A percentile compares a stretch with the other conserved stretches of the same genome.
Evolutionary conservation across 2,888 invertebrate genomes (phyloP).

Genomic region (Hesperia comma): DNA sequence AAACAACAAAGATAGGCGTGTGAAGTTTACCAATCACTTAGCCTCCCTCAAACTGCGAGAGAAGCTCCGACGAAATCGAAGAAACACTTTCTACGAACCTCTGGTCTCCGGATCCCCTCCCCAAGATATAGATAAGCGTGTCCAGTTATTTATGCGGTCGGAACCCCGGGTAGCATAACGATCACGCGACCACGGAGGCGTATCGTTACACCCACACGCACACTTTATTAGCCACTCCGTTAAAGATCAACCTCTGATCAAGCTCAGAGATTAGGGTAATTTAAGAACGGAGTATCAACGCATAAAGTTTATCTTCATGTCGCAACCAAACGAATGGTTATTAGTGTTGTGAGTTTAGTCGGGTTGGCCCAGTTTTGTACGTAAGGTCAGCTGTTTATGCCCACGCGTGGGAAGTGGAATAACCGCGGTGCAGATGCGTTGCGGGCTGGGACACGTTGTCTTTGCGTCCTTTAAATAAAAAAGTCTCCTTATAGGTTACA

Average conservation of each 20-base stretch:
- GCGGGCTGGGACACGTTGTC: too few species aligned
- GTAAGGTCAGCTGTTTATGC: background rate
- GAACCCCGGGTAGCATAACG: background rate
- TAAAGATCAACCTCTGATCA: slow-evolving; percentile 27
- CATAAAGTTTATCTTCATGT: slow-evolving; percentile 4
- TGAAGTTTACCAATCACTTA: background rate
- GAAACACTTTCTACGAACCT: too few species aligned
- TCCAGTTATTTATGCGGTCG: background rate
- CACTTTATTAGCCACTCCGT: slow-evolving; percentile 24
- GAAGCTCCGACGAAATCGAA: too few species aligned
- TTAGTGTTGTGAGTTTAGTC: background rate
- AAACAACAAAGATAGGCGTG: too few species aligned
- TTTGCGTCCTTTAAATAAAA: too few species aligned
- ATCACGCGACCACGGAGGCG: slow-evolving; percentile 19
- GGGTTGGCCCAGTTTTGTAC: background rate
- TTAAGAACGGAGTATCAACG: slow-evolving; percentile 13
- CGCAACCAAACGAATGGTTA: slow-evolving; percentile 7
- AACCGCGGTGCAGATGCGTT: too few species aligned
- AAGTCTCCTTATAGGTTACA: too few species aligned
- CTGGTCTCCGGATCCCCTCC: too few species aligned
- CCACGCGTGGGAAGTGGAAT: background rate
- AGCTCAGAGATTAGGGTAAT: slow-evolving; percentile 22
- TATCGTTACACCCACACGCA: slow-evolving; percentile 21
- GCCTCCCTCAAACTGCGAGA: too few species aligned
- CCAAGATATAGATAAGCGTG: background rate